phyloP scores from a whole-genome alignment of 2,888 invertebrate species.

The Incurvaria masculella region DNA sequence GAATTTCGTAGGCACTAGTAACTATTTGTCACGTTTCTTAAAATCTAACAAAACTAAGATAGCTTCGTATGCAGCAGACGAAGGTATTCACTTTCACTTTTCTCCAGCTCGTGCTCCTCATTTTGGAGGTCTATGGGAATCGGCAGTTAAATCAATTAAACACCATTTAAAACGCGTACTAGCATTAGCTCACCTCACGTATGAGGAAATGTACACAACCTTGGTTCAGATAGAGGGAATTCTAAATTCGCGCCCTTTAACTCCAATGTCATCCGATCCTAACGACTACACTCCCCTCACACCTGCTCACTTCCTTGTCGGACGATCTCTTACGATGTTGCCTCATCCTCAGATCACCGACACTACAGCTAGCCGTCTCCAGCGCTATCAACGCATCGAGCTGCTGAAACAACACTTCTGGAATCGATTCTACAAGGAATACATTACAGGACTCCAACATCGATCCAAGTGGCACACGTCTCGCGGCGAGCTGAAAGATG shows the following conservation, averaged over 20 bases:
- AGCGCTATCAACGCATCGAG: constrained; percentile 10
- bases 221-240: constrained; percentile 13
- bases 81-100: constrained; percentile 6
- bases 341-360: constrained; percentile 11
- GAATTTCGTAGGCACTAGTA: constrained; percentile 14
- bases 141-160: constrained; percentile 10
- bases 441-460: constrained; percentile 16
- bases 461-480: constrained; percentile 15
- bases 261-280: constrained; percentile 5
- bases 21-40: constrained; percentile 7
- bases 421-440: constrained; percentile 10
- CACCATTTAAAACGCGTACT: constrained; percentile 8
- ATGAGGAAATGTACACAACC: constrained; percentile 11
- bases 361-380: constrained; percentile 6
- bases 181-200: constrained; percentile 10
- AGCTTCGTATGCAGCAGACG: not conserved
- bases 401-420: constrained; percentile 12
- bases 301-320: constrained; percentile 12
- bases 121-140: constrained; percentile 11
- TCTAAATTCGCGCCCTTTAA: constrained; percentile 6
- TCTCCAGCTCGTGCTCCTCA: constrained; percentile 8
- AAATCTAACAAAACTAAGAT: constrained; percentile 1
- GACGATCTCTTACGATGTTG: constrained; percentile 11
- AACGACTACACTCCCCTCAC: constrained; percentile 9
- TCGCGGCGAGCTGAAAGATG: not conserved